Evolutionary conservation across 2,888 invertebrate species (phyloP), one percentile per base, ranked within the genome.

Genomic region (Cataglyphis livida): DNA sequence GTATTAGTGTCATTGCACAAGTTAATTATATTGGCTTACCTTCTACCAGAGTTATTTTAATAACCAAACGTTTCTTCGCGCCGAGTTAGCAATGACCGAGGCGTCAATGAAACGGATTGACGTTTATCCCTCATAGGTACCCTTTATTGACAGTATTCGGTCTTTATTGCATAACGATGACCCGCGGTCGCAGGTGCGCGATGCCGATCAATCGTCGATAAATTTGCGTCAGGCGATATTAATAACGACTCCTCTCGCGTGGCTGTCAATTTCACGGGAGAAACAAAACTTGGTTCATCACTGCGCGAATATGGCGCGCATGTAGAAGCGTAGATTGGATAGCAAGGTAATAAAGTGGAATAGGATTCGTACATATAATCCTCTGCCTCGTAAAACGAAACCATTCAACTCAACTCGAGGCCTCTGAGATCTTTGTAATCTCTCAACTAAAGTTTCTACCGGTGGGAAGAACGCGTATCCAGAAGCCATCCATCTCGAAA

Each of bases 401-500:
- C 28, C 21, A 41, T 41, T 32, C n/a, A 32, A 54, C 15, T 18
- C 25, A 4, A 1, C 38, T 28, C n/a, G 64, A 41, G 75, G 75
- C 35, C 41, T 12, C 41, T 12, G 41, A 35, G 32, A 86, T 82
- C 82, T 79, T 64, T 51, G 76, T 66, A 75, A 86, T 85, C 84
- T 84, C 78, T 65, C 68, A 68, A 48, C 68, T n/a, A 51, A 83
- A 82, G 90, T 81, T 81, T 54, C 38, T 62, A 9, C 41, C 83
- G 21, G 64, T 25, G 6, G 32, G 21, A 25, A 59, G 54, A 70
- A 70, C 35, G 59, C 59, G 74, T 59, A 79, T 83, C 82, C 83
- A 65, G 21, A 75, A 81, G 84, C 71, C 85, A 89, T 91, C 90
- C 85, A 90, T 90, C 90, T 88, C 81, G 71, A 81, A 78, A 84